Conservation (phyloP, 2,888 invertebrate genomes). For the Anoncus sp. region DNA sequence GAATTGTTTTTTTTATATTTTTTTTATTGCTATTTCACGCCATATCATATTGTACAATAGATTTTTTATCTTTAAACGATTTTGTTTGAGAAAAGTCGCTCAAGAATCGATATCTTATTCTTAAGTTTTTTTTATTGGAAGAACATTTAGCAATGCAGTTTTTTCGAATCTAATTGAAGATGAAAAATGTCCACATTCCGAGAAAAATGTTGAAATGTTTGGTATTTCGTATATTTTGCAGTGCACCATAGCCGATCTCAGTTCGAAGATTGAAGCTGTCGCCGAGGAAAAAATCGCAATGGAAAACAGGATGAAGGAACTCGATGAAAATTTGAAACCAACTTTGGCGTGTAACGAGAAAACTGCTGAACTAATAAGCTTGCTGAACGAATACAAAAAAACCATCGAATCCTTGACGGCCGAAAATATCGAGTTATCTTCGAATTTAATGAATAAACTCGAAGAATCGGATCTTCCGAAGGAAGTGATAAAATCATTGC, state of each 20-base stretch:
- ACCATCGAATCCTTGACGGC: slow-evolving; percentile 69
- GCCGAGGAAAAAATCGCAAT: slow-evolving; percentile 62
- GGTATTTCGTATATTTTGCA: slow-evolving; percentile 60
- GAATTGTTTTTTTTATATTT: too few relatives aligned
- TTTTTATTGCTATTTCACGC: too few relatives aligned
- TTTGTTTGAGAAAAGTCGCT: too few relatives aligned
- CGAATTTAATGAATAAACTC: slow-evolving; percentile 85
- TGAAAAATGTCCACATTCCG: too few relatives aligned
- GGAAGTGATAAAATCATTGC: slow-evolving; percentile 65
- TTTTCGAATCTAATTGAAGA: too few relatives aligned
- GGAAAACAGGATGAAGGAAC: slow-evolving; percentile 61
- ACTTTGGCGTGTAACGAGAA: slow-evolving; percentile 35
- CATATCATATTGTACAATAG: too few relatives aligned
- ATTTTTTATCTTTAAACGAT: too few relatives aligned
- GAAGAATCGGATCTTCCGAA: slow-evolving; percentile 78
- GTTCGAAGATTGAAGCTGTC: slow-evolving; percentile 66
- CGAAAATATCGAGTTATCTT: slow-evolving; percentile 83
- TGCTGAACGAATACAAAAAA: slow-evolving; percentile 63
- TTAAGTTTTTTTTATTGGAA: too few relatives aligned
- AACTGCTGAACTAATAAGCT: slow-evolving; percentile 22
- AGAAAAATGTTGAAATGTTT: too few relatives aligned
- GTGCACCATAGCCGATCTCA: slow-evolving; percentile 71
- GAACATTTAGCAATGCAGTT: too few relatives aligned
- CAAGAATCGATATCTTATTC: too few relatives aligned
- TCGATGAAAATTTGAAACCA: slow-evolving; percentile 67